Base-by-base conservation (phyloP, 2,888 invertebrate genomes). In the Netelia melanura region DNA sequence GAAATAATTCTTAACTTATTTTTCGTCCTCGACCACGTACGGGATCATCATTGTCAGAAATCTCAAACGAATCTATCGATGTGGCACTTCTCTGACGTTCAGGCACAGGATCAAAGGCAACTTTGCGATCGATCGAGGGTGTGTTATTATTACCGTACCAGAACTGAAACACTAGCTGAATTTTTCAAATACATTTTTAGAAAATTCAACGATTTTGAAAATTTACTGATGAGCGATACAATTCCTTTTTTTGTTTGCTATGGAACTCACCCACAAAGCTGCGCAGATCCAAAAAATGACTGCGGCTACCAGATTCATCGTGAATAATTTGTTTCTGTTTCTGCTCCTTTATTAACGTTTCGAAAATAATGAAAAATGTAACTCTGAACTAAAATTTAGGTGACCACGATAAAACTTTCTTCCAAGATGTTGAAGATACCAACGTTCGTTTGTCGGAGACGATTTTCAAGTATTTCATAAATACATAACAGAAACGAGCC, bases 331-430 rank as follows among this genome's bases (percentile, higher is more conserved):
- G 10, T 64, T 23, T 25, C 77, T 74, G 44, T 81, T 0, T 30
- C 89, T 78, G 86, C 80, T 64, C 88, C 88, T 6, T 91, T 91
- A 86, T 86, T 87, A 90, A 83, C 91, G 93, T 93, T 93, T 94
- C 92, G 10, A 72, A 23, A 48, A 43, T 89, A 94, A 94, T 87
- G 48, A 70, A 56, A 56, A 62, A 74, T 81, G 54, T 44, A 43
- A 67, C 3, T 62, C 44, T 38, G 62, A 75, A 85, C 85, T 81
- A 14, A 78, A 78, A 86, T 84, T 85, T 86, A 71, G 72, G 54
- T 48, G 52, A 65, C 56, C 58, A 58, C 74, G 71, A 75, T 72
- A 38, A 74, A 23, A 30, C 62, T 78, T 72, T 82, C 78, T 58
- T 68, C 61, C 77, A 67, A 75, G 70, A 85, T 79, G 56, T 67